These are phyloP conservation scores for Sander vitreus DNA, from an alignment of 2,113 vertebrate genomes.

Conservation along the genomic window DNA sequence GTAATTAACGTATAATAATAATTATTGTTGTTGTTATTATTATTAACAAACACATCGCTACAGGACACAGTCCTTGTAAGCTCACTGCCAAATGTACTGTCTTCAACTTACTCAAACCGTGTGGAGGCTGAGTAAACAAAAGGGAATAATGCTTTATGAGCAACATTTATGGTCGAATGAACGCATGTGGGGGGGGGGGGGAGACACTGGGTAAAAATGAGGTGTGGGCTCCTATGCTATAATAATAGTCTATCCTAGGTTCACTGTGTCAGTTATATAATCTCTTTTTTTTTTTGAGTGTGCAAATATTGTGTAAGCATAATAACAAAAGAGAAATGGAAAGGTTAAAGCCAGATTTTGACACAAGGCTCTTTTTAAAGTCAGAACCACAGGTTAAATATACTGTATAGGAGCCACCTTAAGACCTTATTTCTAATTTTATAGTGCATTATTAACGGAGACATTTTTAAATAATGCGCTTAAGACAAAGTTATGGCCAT, in stretches of 20 bases:
- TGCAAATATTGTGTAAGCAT: neutral
- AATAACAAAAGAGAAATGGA: neutral
- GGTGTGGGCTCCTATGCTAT: neutral
- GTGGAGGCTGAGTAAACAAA: neutral
- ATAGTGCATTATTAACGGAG: neutral
- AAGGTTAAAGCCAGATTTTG: neutral
- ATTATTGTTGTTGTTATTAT: too few relatives aligned
- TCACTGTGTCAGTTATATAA: neutral
- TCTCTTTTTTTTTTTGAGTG: neutral
- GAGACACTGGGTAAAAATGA: neutral
- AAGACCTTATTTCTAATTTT: neutral
- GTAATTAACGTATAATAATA: neutral
- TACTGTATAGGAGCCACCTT: neutral
- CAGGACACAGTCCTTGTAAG: neutral
- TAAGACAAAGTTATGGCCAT: neutral
- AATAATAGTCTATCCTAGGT: neutral
- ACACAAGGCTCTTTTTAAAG: neutral
- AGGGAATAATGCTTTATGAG: neutral
- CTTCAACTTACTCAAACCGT: neutral
- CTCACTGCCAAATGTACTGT: neutral
- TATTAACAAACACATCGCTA: neutral
- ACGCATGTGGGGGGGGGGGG: too few relatives aligned
- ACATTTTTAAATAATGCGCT: neutral
- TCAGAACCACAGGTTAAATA: neutral
- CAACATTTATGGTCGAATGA: neutral